Percentiles rank a stretch among this genome's conserved stretches.
phyloP scores from a whole-genome alignment of 1,140 invertebrate genomes.

The Tigriopus japonicus region DNA sequence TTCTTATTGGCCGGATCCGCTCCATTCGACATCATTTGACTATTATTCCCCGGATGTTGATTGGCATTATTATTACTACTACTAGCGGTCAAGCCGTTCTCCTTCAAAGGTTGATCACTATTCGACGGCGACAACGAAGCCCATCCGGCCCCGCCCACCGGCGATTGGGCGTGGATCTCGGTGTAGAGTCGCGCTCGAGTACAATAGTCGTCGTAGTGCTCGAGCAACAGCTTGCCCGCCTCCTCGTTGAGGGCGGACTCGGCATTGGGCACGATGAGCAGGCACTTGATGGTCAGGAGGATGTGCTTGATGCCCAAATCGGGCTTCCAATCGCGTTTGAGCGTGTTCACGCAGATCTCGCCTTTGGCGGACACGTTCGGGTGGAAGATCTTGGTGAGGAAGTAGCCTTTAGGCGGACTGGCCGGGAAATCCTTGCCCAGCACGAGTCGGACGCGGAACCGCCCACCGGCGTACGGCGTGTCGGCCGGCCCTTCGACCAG shows the following conservation, averaged over 20 bases:
- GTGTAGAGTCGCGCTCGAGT: slow-evolving; percentile 80
- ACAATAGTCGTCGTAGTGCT: slow-evolving; percentile 78
- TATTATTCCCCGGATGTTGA: no score
- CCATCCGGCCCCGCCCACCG: slow-evolving; percentile 17
- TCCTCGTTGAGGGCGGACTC: slow-evolving; percentile 87
- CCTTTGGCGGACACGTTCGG: slow-evolving; percentile 88
- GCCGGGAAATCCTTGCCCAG: slow-evolving; percentile 83
- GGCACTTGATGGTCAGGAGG: slow-evolving; percentile 34
- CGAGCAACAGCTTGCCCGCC: slow-evolving; percentile 70
- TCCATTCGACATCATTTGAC: no score
- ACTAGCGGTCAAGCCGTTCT: no score
- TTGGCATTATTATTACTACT: no score
- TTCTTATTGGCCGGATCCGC: not conserved
- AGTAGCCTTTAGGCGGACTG: slow-evolving; percentile 81
- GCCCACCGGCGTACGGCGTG: slow-evolving; percentile 62
- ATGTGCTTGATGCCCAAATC: slow-evolving; percentile 91
- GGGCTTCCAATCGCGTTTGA: slow-evolving; percentile 92
- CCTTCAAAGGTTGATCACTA: not conserved
- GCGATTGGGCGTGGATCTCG: slow-evolving; percentile 68
- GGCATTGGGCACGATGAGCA: slow-evolving; percentile 54
- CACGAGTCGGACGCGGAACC: slow-evolving; percentile 71
- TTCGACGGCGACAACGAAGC: not conserved
- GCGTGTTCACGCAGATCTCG: slow-evolving; percentile 91
- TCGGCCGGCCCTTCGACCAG: slow-evolving; percentile 34
- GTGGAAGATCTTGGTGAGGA: slow-evolving; percentile 92